Evolutionary conservation across 2,797 vertebrate genomes (phyloP), one percentile per base, ranked within the genome.

Genomic region (Psittacula derbiana): DNA sequence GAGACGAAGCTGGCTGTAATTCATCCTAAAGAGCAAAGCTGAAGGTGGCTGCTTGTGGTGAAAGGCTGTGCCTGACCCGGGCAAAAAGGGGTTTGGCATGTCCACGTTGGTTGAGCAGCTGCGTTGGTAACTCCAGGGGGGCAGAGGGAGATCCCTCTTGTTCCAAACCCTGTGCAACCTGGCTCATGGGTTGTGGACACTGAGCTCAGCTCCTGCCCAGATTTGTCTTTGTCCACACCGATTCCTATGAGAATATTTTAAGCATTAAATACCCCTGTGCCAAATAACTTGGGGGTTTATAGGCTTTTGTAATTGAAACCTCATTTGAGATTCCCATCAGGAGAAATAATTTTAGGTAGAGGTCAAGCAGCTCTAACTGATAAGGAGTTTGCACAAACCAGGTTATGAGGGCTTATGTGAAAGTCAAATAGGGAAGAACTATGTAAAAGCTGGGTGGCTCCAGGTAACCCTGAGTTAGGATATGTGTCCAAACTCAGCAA

Each of bases 321-420:
- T 93, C 93, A 61, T 96, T 97, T 93, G 88, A 46, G 96, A 94
- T 95, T 95, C 95, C 95, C 97, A 69, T 27, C 23, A 60, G 90
- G 95, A 95, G 96, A 91, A 93, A 31, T 95, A 95, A 97, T 97
- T 98, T 95, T 96, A 97, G 96, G 96, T 94, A 5, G 95, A 95
- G 98, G 97, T 97, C 97, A 96, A 58, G 92, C 74, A 97, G 94
- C 73, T 49, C 78, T 80, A 24, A 15, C 80, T 25, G 58, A 38
- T 46, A 57, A 15, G 28, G 90, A 84, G 91, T 41, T 85, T 86
- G 85, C 46, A 33, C 93, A 96, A 98, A 98, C 79, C 96, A 50
- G 98, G 98, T 92, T 97, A 60, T 2, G 25, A 80, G 80, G 55
- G 55, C 89, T 96, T 86, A 2, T n/a, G 53, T 96, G 52, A 97